A percentile compares a stretch with the other conserved stretches of the same genome.
Evolutionary conservation across 2,113 vertebrate genomes (phyloP).

Genomic region (Psammodynastes pulverulentus): DNA sequence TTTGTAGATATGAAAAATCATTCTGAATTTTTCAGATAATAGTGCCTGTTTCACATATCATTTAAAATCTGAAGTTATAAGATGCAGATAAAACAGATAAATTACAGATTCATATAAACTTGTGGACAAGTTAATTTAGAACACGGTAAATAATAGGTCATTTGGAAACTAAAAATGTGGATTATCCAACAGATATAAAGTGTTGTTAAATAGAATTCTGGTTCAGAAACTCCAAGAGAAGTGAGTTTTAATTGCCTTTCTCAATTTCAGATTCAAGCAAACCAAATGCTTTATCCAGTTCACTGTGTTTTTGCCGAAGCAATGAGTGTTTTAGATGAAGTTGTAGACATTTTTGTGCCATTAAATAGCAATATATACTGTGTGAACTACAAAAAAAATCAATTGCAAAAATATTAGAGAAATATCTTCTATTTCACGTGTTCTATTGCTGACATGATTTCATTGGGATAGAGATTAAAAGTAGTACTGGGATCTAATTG

Average conservation of each 20-base stretch:
- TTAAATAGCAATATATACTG: constrained; percentile 17
- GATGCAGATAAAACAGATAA: not conserved
- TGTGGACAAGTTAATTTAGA: constrained; percentile 32
- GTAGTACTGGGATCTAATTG: constrained; percentile 52
- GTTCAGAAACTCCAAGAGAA: constrained; percentile 26
- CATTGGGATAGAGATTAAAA: constrained; percentile 39
- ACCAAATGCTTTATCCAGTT: constrained; percentile 53
- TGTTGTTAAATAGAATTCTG: constrained; percentile 32
- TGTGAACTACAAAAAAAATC: constrained; percentile 49
- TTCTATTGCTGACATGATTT: constrained; percentile 30
- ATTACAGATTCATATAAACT: constrained; percentile 18
- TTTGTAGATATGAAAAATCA: constrained; percentile 16
- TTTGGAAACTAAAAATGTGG: constrained; percentile 9
- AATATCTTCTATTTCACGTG: constrained; percentile 59
- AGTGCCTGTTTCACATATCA: constrained; percentile 39
- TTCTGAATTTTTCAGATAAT: not conserved
- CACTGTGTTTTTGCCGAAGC: constrained; percentile 56
- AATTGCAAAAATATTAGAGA: constrained; percentile 53
- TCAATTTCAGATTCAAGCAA: constrained; percentile 48
- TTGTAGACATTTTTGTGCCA: constrained; percentile 43
- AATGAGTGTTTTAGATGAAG: constrained; percentile 51
- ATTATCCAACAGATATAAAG: constrained; percentile 32
- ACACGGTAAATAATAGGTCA: constrained; percentile 42
- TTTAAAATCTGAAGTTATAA: constrained; percentile 3
- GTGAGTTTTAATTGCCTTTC: constrained; percentile 30